Conservation (phyloP, 1,140 invertebrate genomes). For the Drosophila melanogaster region Release_6_plus_ISO1_MT NT_037436.4:2898501-2899000, state of each 20-base stretch:
- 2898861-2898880: constrained; percentile 15
- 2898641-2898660: constrained; percentile 45
- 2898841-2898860: constrained; percentile 22
- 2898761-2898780: constrained; percentile 8
- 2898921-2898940: constrained; percentile 41
- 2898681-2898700: constrained; percentile 35
- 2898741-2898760: not conserved
- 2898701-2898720: constrained; percentile 46
- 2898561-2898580: constrained; percentile 40
- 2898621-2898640: constrained; percentile 44
- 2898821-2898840: constrained; percentile 1
- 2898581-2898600: constrained; percentile 45
- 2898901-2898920: constrained; percentile 14
- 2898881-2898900: constrained; percentile 1
- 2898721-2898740: constrained; percentile 21
- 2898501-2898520: constrained; percentile 15
- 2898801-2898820: not conserved
- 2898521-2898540: constrained; percentile 21
- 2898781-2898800: not conserved
- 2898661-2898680: constrained; percentile 40
- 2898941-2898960: constrained; percentile 29
- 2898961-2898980: constrained; percentile 18
- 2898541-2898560: constrained; percentile 12
- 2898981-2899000: constrained; percentile 43
- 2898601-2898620: constrained; percentile 22